These are phyloP conservation scores for Hyla sarda DNA, from an alignment of 2,113 vertebrate species.

Conservation along the genomic window DNA sequence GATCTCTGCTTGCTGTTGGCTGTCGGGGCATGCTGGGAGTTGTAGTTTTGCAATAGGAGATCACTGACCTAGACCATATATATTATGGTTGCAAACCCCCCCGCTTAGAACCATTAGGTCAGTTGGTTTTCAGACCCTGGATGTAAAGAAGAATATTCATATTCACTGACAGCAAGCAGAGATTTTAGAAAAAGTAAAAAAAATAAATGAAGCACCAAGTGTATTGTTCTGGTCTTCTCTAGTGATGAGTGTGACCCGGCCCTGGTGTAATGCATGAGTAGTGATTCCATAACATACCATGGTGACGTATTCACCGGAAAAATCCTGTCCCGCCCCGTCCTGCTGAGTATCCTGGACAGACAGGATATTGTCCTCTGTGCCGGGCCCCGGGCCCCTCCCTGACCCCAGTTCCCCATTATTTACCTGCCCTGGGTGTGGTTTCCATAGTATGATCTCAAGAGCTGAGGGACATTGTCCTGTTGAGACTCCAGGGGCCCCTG, in stretches of 20 bases:
- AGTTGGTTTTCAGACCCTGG: too few species aligned
- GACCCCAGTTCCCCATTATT: slow-evolving; percentile 20
- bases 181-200: background rate
- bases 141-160: background rate
- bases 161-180: background rate
- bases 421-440: slow-evolving; percentile 31
- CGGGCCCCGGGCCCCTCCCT: background rate
- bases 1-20: too few species aligned
- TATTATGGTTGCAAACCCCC: too few species aligned
- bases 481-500: background rate
- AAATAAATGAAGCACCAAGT: too few species aligned
- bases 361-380: background rate
- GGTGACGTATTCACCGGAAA: background rate
- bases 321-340: background rate
- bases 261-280: too few species aligned
- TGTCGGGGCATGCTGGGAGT: too few species aligned
- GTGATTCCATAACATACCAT: too few species aligned
- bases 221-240: too few species aligned
- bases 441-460: background rate
- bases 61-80: too few species aligned
- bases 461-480: background rate
- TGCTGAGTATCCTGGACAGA: slow-evolving; percentile 36
- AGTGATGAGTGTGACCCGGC: too few species aligned
- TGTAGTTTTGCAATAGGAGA: too few species aligned
- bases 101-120: too few species aligned